A percentile compares a stretch with the other conserved stretches of the same genome.
Evolutionary conservation across 2,888 invertebrate species (phyloP).

Genomic region (Polylopha cassiicola): DNA sequence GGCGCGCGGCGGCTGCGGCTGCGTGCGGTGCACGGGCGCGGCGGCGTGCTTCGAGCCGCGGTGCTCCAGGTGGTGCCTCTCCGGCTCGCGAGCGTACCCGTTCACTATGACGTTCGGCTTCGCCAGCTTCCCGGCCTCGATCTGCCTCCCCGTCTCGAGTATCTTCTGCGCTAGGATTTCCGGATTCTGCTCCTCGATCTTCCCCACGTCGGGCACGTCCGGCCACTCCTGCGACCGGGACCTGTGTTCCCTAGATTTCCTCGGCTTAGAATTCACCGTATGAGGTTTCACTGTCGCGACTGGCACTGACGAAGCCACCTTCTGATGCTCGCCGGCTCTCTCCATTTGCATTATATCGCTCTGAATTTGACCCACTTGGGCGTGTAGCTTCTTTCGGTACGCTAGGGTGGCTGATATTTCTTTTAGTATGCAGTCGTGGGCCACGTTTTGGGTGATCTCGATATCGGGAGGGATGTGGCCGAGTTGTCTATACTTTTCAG

Average conservation of each 20-base stretch:
- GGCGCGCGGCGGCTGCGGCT: conserved; percentile 38
- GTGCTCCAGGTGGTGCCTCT: conserved; percentile 46
- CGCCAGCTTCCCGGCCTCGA: conserved; percentile 86
- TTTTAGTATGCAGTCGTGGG: conserved; percentile 88
- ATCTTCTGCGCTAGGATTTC: conserved; percentile 93
- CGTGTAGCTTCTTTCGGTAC: conserved; percentile 89
- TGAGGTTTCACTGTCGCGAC: conserved; percentile 68
- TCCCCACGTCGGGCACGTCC: conserved; percentile 91
- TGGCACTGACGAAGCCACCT: conserved; percentile 58
- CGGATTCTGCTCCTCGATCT: conserved; percentile 94
- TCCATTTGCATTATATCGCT: conserved; percentile 86
- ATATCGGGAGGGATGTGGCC: conserved; percentile 73
- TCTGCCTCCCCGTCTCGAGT: conserved; percentile 91
- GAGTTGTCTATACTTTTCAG: conserved; percentile 81
- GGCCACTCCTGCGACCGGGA: conserved; percentile 94
- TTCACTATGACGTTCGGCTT: conserved; percentile 65
- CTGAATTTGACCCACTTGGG: conserved; percentile 87
- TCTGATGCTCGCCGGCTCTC: conserved; percentile 81
- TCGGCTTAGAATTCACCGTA: conserved; percentile 55
- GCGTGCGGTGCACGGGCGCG: conserved; percentile 43
- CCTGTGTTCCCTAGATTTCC: conserved; percentile 82
- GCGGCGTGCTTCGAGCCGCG: conserved; percentile 32
- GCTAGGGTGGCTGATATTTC: conserved; percentile 91
- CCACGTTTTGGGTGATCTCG: conserved; percentile 81
- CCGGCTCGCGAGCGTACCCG: conserved; percentile 54